Evolutionary conservation across 2,888 invertebrate species (phyloP).

Genomic region (Serripes groenlandicus): DNA sequence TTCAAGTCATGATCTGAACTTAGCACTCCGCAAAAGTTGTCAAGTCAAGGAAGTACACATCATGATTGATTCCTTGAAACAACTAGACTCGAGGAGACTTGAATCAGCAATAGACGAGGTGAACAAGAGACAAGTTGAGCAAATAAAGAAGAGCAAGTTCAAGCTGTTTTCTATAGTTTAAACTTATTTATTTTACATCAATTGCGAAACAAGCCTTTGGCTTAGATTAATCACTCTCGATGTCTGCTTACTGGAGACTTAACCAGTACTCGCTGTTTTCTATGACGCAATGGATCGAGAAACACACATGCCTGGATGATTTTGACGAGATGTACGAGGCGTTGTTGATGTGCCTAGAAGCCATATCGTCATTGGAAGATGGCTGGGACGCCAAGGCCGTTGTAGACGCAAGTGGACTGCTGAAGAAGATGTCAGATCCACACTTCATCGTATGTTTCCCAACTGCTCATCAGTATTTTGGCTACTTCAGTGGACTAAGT

Average conservation of each 20-base stretch:
- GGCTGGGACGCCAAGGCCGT: conserved; percentile 55
- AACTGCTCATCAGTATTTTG: conserved; percentile 52
- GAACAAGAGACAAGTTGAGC: conserved; percentile 38
- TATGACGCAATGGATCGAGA: conserved; percentile 57
- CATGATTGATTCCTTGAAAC: conserved; percentile 56
- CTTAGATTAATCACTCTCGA: no score
- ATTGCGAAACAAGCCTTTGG: no score
- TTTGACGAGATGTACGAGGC: conserved; percentile 53
- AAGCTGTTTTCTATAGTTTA: conserved; percentile 30
- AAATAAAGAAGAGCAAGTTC: not conserved
- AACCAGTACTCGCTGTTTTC: conserved; percentile 54
- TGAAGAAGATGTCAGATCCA: conserved; percentile 52
- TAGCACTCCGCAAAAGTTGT: conserved; percentile 60
- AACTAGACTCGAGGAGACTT: conserved; percentile 65
- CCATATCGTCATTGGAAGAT: conserved; percentile 43
- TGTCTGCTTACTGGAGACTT: no score
- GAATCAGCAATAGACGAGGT: conserved; percentile 52
- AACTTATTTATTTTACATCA: no score
- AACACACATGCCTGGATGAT: conserved; percentile 42
- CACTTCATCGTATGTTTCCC: conserved; percentile 52
- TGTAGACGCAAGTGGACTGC: conserved; percentile 50
- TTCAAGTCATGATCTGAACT: conserved; percentile 54
- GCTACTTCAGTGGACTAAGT: conserved; percentile 38
- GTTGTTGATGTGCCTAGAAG: conserved; percentile 45
- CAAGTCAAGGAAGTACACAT: conserved; percentile 62